phyloP scores from a whole-genome alignment of 2,888 invertebrate genomes.

The Merodon equestris region DNA sequence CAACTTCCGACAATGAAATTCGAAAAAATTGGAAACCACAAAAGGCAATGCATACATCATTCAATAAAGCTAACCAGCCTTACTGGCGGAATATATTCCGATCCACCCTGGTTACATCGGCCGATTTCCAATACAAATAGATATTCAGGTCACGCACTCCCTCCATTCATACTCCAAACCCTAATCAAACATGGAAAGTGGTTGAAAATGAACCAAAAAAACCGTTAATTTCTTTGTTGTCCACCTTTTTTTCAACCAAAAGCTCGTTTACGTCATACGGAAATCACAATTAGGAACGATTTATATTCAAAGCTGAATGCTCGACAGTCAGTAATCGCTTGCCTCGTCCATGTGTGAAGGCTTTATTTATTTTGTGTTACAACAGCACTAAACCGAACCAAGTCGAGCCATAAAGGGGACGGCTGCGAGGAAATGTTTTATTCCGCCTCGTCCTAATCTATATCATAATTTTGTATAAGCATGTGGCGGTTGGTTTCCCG shows the following conservation, averaged over 20 bases:
- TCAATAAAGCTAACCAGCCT: no score
- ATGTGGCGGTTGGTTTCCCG: no score
- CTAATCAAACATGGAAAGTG: neutral
- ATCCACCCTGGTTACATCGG: no score
- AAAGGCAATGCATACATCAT: no score
- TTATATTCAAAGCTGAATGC: slow-evolving; percentile 22
- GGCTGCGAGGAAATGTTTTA: slow-evolving; percentile 10
- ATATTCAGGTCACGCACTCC: no score
- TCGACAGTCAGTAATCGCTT: neutral
- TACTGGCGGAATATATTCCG: no score
- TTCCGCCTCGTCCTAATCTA: no score
- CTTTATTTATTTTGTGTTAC: slow-evolving; percentile 5
- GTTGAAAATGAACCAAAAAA: slow-evolving; percentile 9
- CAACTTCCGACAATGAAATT: no score
- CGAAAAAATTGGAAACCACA: no score
- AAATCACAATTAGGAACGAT: slow-evolving; percentile 20
- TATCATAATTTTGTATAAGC: no score
- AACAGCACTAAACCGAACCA: slow-evolving; percentile 4
- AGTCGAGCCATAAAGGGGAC: neutral
- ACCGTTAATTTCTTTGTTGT: slow-evolving; percentile 29
- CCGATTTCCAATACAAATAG: no score
- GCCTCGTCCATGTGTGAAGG: neutral
- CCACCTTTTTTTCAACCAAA: slow-evolving; percentile 11
- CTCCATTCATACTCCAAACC: no score
- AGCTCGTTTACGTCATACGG: slow-evolving; percentile 27